phyloP scores from a whole-genome alignment of 1,140 invertebrate genomes.

The Zaprionus africanus region DNA sequence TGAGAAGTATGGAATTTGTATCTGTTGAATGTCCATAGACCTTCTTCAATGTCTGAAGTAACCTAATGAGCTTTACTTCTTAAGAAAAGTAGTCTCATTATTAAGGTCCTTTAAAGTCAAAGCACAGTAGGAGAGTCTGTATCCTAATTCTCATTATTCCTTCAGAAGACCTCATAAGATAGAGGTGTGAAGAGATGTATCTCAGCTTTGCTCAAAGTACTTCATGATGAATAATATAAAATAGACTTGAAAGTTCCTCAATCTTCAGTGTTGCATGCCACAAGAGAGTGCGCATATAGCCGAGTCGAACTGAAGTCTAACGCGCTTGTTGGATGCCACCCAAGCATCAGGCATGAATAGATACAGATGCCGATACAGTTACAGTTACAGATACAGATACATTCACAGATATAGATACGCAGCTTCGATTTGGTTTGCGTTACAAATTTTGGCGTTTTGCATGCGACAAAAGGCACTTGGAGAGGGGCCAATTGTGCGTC shows the following conservation, averaged over 20 bases:
- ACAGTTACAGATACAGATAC: slow-evolving; percentile 10
- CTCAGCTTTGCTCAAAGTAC: no score
- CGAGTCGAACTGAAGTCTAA: slow-evolving; percentile 1
- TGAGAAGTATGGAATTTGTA: not conserved
- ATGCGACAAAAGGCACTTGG: slow-evolving; percentile 69
- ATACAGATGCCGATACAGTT: slow-evolving; percentile 34
- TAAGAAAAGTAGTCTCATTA: no score
- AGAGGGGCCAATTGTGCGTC: slow-evolving; percentile 76
- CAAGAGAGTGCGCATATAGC: slow-evolving; percentile 9
- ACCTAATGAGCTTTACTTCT: no score
- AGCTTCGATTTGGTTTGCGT: slow-evolving; percentile 57
- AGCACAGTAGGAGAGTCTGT: no score
- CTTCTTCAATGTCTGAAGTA: no score
- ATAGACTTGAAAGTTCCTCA: not conserved
- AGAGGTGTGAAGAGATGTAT: no score
- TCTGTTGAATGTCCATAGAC: no score
- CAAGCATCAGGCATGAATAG: slow-evolving; percentile 35
- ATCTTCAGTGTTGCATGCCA: not conserved
- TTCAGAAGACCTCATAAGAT: no score
- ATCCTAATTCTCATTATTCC: no score
- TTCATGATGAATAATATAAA: not conserved
- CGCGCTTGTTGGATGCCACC: slow-evolving; percentile 60
- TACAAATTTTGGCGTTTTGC: slow-evolving; percentile 70
- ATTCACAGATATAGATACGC: slow-evolving; percentile 17
- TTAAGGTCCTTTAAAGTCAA: no score